Base-by-base conservation (phyloP, 2,113 vertebrate genomes). In the Psittacara wagleri region DNA sequence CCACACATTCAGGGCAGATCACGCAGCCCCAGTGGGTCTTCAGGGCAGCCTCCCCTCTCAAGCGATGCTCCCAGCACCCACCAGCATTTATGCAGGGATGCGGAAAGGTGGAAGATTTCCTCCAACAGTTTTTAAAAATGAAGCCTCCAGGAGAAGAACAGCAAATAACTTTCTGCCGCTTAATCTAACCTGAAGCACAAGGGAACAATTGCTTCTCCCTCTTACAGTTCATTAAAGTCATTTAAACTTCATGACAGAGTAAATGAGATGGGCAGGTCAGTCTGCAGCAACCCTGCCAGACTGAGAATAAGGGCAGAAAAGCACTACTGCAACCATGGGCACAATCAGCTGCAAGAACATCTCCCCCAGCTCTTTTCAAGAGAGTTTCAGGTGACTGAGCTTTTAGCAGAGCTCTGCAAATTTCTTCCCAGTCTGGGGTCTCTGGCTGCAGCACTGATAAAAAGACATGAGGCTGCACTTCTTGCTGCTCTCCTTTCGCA, bases 361-460 rank as follows among this genome's bases (percentile, higher is more conserved):
- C 66, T 69, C 33, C 31, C 52, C 46, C 8, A 77, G 33, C 61
- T 78, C 55, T 52, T 88, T 74, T 64, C 28, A 92, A 19, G 14
- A 79, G 63, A 94, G 55, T 92, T 96, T 91, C 95, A 93, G 90
- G 92, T 87, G 80, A 89, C 74, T 25, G 70, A 81, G 37, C 29
- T 94, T 93, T 76, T 49, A 90, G 63, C 74, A 92, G 74, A 86
- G 19, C 62, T 91, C 69, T 66, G 73, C 66, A 87, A 57, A 76
- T 79, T 78, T 66, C 66, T 10, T 79, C 73, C 37, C n/a, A n/a
- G 8, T 59, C 41, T 75, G n/a, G 81, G 35, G 74, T 88, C 91
- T 92, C 86, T 79, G 57, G 81, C 77, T 76, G 41, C 27, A 66
- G 74, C 27, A 84, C 64, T 90, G 69, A 86, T 11, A 95, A 86